phyloP scores from a whole-genome alignment of 2,888 invertebrate genomes.

The Gibbula magus region DNA sequence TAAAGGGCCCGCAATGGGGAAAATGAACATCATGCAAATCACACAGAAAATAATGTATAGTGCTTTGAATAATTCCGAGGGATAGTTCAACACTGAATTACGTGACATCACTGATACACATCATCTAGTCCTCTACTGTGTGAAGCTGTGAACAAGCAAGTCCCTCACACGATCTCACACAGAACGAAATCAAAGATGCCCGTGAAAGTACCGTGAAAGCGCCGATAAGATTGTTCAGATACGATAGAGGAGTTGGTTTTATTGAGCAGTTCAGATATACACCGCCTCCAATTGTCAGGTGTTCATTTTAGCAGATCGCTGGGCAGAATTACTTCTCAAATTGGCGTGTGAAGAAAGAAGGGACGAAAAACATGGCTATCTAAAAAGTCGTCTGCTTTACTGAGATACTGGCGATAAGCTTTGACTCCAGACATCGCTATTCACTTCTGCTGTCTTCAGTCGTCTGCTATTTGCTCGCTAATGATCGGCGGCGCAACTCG shows the following conservation, averaged over 20 bases:
- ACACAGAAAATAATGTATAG: too few relatives aligned
- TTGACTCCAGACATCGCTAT: conserved; percentile 18
- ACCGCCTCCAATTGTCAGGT: neutral
- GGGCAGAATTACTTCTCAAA: neutral
- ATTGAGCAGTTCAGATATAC: too few relatives aligned
- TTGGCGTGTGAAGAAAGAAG: conserved; percentile 4
- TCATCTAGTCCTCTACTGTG: neutral
- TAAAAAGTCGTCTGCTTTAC: conserved; percentile 8
- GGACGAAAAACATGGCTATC: neutral
- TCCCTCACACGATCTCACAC: neutral
- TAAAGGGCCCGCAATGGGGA: too few relatives aligned
- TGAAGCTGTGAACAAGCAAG: neutral
- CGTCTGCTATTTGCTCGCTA: conserved; percentile 23
- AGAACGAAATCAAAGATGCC: too few relatives aligned
- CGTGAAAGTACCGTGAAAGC: too few relatives aligned
- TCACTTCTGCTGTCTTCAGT: neutral
- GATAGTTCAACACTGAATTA: too few relatives aligned
- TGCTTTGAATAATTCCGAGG: too few relatives aligned
- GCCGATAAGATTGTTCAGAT: too few relatives aligned
- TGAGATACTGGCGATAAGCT: conserved; percentile 24
- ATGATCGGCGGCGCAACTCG: conserved; percentile 20
- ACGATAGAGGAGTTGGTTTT: too few relatives aligned
- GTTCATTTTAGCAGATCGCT: neutral
- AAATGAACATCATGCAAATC: too few relatives aligned
- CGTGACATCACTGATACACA: too few relatives aligned